These are phyloP conservation scores for Sebastes jordani DNA, from an alignment of 2,797 vertebrate genomes.

Conservation along the genomic window DNA sequence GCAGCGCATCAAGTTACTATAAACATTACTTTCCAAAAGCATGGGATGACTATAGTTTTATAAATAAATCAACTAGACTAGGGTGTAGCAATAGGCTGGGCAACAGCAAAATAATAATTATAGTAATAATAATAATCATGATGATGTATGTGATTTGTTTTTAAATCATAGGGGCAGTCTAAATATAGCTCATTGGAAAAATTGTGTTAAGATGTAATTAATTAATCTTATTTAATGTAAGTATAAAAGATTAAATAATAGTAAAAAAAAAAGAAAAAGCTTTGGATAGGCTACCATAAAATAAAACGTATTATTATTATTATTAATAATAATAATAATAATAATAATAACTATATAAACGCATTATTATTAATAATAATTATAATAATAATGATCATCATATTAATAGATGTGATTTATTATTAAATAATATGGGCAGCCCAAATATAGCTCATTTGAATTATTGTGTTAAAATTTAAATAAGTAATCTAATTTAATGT, in stretches of 20 bases:
- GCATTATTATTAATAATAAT: too few relatives aligned
- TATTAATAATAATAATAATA: too few relatives aligned
- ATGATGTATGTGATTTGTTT: not conserved
- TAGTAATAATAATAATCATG: not conserved
- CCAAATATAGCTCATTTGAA: not conserved
- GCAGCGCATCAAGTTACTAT: slow-evolving; percentile 18
- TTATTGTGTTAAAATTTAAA: not conserved
- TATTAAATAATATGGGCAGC: not conserved
- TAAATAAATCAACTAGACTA: not conserved
- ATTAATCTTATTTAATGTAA: not conserved
- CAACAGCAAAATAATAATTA: not conserved
- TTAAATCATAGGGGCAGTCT: not conserved
- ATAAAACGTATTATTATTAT: too few relatives aligned
- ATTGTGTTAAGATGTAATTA: not conserved
- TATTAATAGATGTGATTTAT: not conserved
- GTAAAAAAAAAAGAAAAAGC: too few relatives aligned
- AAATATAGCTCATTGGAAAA: not conserved
- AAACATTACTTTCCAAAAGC: not conserved
- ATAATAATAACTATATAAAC: not conserved
- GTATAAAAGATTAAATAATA: too few relatives aligned
- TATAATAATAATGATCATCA: not conserved
- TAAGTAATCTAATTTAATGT: too few relatives aligned
- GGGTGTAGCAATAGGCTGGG: not conserved
- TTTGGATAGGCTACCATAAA: too few relatives aligned
- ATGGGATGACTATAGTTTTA: not conserved